These are phyloP conservation scores for Conus ventricosus DNA, from an alignment of 1,140 invertebrate species.

Conservation along the genomic window DNA sequence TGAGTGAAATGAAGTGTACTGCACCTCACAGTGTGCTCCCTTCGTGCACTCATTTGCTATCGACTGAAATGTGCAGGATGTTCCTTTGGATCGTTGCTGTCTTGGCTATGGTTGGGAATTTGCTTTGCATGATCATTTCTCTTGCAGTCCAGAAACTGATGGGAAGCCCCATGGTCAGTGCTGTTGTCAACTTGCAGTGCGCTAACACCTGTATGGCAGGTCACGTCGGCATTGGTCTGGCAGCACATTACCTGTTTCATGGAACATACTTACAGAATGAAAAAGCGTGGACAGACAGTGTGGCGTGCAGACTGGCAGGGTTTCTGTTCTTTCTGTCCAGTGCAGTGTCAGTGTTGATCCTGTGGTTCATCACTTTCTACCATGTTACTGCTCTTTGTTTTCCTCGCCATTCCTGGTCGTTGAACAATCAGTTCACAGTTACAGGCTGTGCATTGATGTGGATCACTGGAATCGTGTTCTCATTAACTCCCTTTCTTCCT, in stretches of 20 bases:
- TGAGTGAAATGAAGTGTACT: background rate
- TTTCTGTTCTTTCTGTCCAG: conserved; percentile 57
- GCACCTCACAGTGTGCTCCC: conserved; percentile 39
- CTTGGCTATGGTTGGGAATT: conserved; percentile 48
- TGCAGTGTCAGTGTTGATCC: conserved; percentile 57
- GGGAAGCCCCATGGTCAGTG: conserved; percentile 32
- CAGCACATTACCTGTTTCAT: conserved; percentile 21
- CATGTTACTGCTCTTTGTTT: conserved; percentile 56
- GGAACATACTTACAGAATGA: conserved; percentile 52
- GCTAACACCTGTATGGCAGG: conserved; percentile 30
- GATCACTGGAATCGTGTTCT: conserved; percentile 34
- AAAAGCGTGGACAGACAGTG: conserved; percentile 53
- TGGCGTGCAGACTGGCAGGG: conserved; percentile 54
- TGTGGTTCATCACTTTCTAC: conserved; percentile 62
- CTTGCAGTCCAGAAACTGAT: conserved; percentile 13
- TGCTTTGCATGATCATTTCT: background rate
- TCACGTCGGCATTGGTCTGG: conserved; percentile 19
- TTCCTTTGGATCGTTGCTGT: conserved; percentile 48
- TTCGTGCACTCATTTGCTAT: conserved; percentile 51
- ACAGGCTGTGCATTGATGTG: conserved; percentile 26
- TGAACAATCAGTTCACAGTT: conserved; percentile 9
- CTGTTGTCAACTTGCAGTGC: conserved; percentile 49
- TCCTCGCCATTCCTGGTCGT: conserved; percentile 42
- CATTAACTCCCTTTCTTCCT: conserved; percentile 35
- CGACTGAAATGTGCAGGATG: conserved; percentile 29